phyloP scores from a whole-genome alignment of 2,113 vertebrate species.

The Engystomops pustulosus region DNA sequence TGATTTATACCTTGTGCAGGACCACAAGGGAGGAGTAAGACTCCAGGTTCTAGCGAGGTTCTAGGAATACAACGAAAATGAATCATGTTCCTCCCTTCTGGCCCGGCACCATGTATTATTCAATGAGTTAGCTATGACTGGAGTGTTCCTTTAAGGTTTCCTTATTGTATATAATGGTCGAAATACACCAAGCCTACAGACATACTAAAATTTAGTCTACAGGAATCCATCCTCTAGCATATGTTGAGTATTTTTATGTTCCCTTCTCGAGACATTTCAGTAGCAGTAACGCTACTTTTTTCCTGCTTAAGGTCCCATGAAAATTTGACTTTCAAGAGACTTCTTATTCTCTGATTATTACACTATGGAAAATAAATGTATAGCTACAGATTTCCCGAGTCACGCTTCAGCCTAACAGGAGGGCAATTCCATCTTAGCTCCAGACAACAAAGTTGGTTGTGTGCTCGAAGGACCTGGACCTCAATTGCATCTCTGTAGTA shows the following conservation, averaged over 20 bases:
- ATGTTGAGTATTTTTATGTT: background rate
- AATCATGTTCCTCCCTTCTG: no score
- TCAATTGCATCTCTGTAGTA: background rate
- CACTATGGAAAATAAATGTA: conserved; percentile 5
- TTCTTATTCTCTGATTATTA: background rate
- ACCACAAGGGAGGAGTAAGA: no score
- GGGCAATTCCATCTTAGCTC: background rate
- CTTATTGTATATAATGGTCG: no score
- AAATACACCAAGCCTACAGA: no score
- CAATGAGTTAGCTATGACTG: no score
- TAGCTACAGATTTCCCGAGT: background rate
- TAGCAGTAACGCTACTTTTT: background rate
- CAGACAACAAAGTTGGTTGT: conserved; percentile 12
- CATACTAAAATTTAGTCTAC: no score
- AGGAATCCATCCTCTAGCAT: no score
- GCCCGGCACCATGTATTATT: no score
- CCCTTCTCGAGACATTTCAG: background rate
- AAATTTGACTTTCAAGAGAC: background rate
- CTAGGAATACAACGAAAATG: no score
- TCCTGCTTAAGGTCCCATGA: background rate
- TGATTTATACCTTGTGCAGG: no score
- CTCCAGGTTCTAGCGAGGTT: no score
- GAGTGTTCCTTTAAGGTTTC: no score
- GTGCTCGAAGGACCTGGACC: background rate
- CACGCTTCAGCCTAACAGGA: background rate